Evolutionary conservation across 2,888 invertebrate species (phyloP), one percentile per base, ranked within the genome.

Genomic region (Drosophila birchii): DNA sequence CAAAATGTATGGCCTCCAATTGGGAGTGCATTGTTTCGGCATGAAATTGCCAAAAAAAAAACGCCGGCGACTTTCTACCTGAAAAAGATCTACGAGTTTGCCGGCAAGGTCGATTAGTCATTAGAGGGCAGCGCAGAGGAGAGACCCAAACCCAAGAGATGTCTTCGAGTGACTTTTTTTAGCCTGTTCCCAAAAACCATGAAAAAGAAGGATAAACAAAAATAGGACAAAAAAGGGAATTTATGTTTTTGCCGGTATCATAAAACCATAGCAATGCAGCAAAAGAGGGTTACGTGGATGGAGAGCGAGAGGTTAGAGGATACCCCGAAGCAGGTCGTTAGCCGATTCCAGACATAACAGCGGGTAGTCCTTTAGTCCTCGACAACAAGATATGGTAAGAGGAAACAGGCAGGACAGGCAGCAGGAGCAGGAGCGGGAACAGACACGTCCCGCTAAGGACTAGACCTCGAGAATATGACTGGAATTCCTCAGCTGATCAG

Each of bases 261-360:
- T 86, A 86, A 84, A 84, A 70, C 84, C 84, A 80, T 88, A 88
- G 80, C 71, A 88, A 82, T 84, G 84, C 86, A 82, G 67, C 39
- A 20, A 29, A 36, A 36, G 39, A 14, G 38, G 51, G 18, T 38
- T 38, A 62, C 38, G 23, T 20, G 2, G 38, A 34, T 20, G 2
- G 38, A 34, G 68, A 45, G 29, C 6, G 67, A 68, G 56, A 49
- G 69, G 70, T 67, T 51, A 59, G 64, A 76, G 69, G 75, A 66
- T 68, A 45, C 49, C 26, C 55, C 29, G 20, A 26, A 72, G 62
- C 82, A 76, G 85, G 79, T 87, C 87, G 81, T 84, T 81, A 84
- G 81, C 75, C 81, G 75, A 57, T 34, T 57, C 45, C 45, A 45
- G 63, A 62, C 66, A 69, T 45, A 82, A 71, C 85, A 81, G 85